Conservation (phyloP, 2,113 vertebrate genomes). For the Mustela nigripes region DNA sequence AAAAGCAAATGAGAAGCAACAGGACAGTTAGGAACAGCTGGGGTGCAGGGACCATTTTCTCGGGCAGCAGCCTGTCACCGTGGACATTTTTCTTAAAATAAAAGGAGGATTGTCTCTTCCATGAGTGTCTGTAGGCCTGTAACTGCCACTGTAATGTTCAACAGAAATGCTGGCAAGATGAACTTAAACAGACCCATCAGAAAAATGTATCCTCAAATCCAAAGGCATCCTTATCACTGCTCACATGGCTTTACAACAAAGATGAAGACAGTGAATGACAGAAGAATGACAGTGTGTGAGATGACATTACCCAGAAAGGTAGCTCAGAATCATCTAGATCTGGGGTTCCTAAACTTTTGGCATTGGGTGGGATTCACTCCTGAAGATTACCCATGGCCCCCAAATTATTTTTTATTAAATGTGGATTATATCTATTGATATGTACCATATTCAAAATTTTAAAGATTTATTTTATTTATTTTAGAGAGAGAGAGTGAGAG, state of each 20-base stretch:
- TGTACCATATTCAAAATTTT: background rate
- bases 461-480: background rate
- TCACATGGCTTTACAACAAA: background rate
- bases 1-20: background rate
- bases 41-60: background rate
- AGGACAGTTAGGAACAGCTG: background rate
- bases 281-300: fast-evolving
- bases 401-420: background rate
- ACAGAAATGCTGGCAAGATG: background rate
- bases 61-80: background rate
- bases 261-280: fast-evolving
- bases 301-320: background rate
- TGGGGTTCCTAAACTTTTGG: background rate
- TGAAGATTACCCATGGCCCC: background rate
- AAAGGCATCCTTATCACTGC: background rate
- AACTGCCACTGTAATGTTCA: background rate
- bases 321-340: background rate
- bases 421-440: background rate
- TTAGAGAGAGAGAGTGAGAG: background rate
- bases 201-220: background rate
- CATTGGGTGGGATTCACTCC: background rate
- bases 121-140: background rate
- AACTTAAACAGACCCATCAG: background rate
- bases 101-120: background rate
- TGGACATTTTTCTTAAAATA: background rate